Base-by-base conservation (phyloP, 2,113 vertebrate genomes). In the Poecile atricapillus region DNA sequence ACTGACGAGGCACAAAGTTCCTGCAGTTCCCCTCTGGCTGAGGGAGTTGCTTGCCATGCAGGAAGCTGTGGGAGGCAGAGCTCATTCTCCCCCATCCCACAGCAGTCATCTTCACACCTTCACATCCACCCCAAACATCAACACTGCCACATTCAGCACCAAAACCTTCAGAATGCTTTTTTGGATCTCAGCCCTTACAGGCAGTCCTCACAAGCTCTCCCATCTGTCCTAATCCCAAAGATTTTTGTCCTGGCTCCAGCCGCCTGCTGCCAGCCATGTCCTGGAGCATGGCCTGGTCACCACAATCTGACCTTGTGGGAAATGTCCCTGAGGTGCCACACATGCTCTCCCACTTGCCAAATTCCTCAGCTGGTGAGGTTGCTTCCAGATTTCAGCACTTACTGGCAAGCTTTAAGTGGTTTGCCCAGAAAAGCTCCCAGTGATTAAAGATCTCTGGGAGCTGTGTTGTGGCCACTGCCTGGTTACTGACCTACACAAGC, bases 241-340 rank as follows among this genome's bases (percentile, higher is more conserved):
- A 13, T 23, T 79, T 87, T 78, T 68, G 20, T 18, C 59, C 46
- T 56, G 76, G 30, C 31, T 80, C 30, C 25, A 39, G 37, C 47
- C 0, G 0, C 18, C 56, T 24, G 60, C 39, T 0, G 7, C 39
- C 79, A 86, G 58, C 19, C 53, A 30, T 4, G 16, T 7, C 24
- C 2, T 0, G 52, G 47, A 81, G 47, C 47, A n/a, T 0, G 0
- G 47, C 9, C 44, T 5, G 10, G 31, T 64, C 62, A 60, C 82
- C 69, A 39, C 81, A 47, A 3, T 7, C 65, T 53, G 58, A 73
- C 74, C 79, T 33, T 25, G 30, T 52, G 47, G 55, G 44, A 69
- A 83, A 37, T 0, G 7, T 64, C 85, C 83, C 62, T 7, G 33
- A 53, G 60, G 35, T 59, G 68, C 30, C 84, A 84, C 84, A 84